A percentile compares a stretch with the other conserved stretches of the same genome.
Evolutionary conservation across 2,797 vertebrate genomes (phyloP).

Genomic region (Gorsachius magnificus): DNA sequence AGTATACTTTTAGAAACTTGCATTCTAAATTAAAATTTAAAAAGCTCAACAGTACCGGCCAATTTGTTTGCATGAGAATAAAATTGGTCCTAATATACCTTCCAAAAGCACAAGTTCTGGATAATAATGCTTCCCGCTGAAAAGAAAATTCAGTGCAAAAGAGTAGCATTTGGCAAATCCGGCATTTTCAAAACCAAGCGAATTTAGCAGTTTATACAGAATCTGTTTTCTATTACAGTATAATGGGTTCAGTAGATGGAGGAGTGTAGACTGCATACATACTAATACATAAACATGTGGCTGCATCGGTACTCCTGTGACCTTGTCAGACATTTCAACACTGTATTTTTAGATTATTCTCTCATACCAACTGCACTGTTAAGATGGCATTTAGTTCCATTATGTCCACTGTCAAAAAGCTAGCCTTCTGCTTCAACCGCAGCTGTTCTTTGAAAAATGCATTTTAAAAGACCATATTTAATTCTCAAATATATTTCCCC

Average conservation of each 20-base stretch:
- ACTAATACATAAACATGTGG: background rate
- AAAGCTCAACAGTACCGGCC: background rate
- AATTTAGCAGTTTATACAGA: background rate
- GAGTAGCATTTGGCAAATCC: background rate
- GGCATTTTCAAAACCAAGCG: background rate
- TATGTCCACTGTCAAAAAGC: background rate
- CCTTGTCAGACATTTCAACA: conserved; percentile 31
- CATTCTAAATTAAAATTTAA: background rate
- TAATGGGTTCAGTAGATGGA: background rate
- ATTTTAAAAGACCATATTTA: background rate
- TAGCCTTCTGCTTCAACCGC: background rate
- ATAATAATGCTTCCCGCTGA: background rate
- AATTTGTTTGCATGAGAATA: background rate
- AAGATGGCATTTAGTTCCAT: background rate
- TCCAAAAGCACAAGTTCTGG: background rate
- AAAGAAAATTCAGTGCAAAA: background rate
- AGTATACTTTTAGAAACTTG: background rate
- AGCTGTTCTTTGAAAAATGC: background rate
- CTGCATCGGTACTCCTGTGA: background rate
- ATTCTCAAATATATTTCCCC: background rate
- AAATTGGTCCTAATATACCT: background rate
- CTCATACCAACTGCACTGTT: background rate
- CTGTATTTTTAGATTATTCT: conserved; percentile 49
- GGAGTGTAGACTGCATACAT: background rate
- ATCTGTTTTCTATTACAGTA: background rate